Base-by-base conservation (phyloP, 2,113 vertebrate species). In the Clarias magur region DNA sequence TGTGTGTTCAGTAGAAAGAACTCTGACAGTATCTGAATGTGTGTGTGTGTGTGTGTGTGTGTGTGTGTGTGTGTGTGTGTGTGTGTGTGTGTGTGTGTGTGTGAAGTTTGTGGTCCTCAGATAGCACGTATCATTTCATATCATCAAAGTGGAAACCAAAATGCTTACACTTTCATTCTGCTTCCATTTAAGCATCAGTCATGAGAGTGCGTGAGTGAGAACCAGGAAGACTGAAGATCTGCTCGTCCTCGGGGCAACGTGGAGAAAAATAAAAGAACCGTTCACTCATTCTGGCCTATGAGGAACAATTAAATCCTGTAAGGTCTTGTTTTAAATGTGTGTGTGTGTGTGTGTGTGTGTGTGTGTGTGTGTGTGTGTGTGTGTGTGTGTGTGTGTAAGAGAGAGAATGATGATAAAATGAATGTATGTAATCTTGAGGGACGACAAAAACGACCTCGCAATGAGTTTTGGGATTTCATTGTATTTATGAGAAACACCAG, bases 11-110 rank as follows among this genome's bases (percentile, higher is more conserved):
- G n/a, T 23, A n/a, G 53, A 70, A 30, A 70, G 34, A 15, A 15
- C 67, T 30, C 62, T n/a, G 60, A 23, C 60, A 62, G 60, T 2
- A 11, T 63, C 2, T 11, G 17, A 34, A 1, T 83, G 42, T 53
- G 38, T 83, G 62, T 67, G 38, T 82, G 62, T 53, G 38, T 82
- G 60, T 82, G 62, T 67, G 62, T 54, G 62, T 67, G 62, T 67
- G 38, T 67, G 27, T 27, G 63, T 27, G 42, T 48, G 42, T 48
- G 42, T 48, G 42, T 83, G 42, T 65, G 38, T 83, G 62, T 83
- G 38, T 48, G 63, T 27, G 63, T 13, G 11, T 48, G 63, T 27
- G 63, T 13, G 12, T 48, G 65, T 27, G 65, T 13, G 12, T 48
- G 65, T 13, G 12, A 70, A 8, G 30, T 11, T 23, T 42, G 70